These are phyloP conservation scores for Xerus rutilus DNA, from an alignment of 2,797 vertebrate species.

Conservation along the genomic window DNA sequence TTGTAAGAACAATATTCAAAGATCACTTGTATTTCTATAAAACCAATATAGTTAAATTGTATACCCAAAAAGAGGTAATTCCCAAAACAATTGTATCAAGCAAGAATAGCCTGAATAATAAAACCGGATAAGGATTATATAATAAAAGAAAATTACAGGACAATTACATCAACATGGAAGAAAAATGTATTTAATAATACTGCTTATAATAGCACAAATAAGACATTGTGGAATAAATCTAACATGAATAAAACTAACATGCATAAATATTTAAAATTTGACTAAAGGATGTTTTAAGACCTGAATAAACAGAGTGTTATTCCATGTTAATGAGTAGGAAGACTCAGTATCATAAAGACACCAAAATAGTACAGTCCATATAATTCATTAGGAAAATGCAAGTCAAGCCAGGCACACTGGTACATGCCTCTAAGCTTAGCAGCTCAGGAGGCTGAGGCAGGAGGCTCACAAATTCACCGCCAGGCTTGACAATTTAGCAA, in stretches of 20 bases:
- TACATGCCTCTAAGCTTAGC: too few relatives aligned
- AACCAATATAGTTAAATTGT: background rate
- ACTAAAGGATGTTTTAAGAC: background rate
- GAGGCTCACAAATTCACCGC: too few relatives aligned
- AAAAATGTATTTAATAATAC: background rate
- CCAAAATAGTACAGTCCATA: background rate
- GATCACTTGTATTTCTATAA: too few relatives aligned
- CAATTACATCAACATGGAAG: background rate
- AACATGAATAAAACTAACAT: background rate
- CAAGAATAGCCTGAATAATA: conserved; percentile 3
- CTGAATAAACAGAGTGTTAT: background rate
- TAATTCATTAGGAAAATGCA: conserved; percentile 15
- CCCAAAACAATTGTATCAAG: background rate
- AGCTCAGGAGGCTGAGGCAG: too few relatives aligned
- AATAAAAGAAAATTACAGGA: background rate
- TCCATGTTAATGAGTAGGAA: background rate
- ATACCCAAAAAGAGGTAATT: background rate
- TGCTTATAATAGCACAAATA: background rate
- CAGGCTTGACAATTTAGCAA: too few relatives aligned
- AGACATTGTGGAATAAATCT: background rate
- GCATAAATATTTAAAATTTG: background rate
- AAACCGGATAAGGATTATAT: conserved; percentile 21
- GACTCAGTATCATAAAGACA: too few relatives aligned
- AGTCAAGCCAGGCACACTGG: too few relatives aligned
- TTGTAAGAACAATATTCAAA: too few relatives aligned